These are phyloP conservation scores for Piaya cayana DNA, from an alignment of 2,113 vertebrate genomes.

Conservation along the genomic window DNA sequence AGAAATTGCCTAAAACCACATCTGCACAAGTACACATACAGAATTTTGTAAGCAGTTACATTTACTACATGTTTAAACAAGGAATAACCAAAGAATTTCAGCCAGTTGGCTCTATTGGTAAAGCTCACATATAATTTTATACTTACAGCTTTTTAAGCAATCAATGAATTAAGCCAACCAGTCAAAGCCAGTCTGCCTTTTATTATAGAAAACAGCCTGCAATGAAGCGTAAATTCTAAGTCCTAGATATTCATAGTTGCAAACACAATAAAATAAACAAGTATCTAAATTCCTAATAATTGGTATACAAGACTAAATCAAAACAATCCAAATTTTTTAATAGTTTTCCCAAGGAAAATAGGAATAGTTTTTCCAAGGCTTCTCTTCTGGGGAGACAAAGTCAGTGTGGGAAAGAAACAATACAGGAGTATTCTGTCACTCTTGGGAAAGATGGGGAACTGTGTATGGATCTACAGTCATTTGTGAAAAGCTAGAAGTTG, in stretches of 20 bases:
- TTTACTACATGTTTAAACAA: neutral
- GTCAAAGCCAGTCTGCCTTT: neutral
- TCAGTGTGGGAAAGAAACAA: neutral
- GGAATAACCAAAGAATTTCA: neutral
- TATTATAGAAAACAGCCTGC: neutral
- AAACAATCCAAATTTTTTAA: neutral
- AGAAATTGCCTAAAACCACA: conserved; percentile 28
- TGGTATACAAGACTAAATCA: neutral
- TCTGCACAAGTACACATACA: neutral
- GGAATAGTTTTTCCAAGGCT: too few relatives aligned
- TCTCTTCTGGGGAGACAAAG: neutral
- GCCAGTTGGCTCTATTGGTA: neutral
- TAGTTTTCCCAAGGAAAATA: neutral
- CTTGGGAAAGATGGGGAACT: neutral
- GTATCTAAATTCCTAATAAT: neutral
- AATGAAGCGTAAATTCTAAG: neutral
- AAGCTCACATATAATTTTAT: neutral
- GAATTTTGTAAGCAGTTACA: neutral
- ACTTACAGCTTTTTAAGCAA: neutral
- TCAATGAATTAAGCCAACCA: neutral
- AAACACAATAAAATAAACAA: neutral
- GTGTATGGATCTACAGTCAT: neutral
- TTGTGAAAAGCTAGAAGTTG: neutral
- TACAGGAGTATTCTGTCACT: neutral
- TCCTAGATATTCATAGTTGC: neutral